Evolutionary conservation across 1,140 invertebrate species (phyloP).

Genomic region (Trinorchestia longiramus): DNA sequence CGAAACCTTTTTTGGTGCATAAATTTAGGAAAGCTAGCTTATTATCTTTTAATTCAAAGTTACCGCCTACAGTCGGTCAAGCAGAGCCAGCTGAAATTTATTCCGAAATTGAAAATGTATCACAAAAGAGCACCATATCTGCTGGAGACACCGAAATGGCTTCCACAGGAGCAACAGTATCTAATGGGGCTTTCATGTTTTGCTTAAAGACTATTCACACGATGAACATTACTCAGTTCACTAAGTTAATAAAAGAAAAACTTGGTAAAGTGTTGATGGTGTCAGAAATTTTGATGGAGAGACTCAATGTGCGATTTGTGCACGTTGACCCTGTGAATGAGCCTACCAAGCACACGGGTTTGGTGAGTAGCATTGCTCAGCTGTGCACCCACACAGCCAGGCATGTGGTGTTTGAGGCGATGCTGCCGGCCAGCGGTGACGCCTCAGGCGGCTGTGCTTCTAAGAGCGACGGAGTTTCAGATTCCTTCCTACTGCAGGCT

Average conservation of each 20-base stretch:
- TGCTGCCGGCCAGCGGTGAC: neutral
- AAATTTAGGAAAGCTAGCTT: neutral
- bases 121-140: too few relatives aligned
- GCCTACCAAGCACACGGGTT: neutral
- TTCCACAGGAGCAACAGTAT: neutral
- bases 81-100: neutral
- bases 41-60: neutral
- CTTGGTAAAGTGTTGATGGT: neutral
- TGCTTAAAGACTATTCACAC: neutral
- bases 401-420: neutral
- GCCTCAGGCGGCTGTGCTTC: neutral
- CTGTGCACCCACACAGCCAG: neutral
- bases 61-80: neutral
- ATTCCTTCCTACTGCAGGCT: neutral
- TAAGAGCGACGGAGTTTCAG: neutral
- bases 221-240: neutral
- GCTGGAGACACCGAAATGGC: neutral
- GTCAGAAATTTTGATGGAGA: neutral
- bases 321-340: neutral
- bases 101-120: neutral
- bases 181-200: constrained; percentile 25
- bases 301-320: neutral
- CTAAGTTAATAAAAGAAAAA: neutral
- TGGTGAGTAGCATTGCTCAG: neutral
- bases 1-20: neutral